Percentiles rank a stretch among this genome's conserved stretches.
phyloP scores from a whole-genome alignment of 1,140 invertebrate species.

The Polypedilum pembai region DNA sequence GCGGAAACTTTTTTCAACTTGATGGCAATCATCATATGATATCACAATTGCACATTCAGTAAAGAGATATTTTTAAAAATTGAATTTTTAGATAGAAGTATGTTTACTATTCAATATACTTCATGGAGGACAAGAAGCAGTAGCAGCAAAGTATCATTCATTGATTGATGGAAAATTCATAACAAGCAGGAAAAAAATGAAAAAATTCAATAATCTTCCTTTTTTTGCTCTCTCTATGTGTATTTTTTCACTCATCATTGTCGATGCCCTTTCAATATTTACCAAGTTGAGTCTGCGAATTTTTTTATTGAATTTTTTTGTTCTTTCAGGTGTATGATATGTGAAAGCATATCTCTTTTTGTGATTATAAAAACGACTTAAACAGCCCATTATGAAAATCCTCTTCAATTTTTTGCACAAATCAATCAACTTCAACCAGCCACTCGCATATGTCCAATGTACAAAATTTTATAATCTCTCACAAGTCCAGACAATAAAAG shows the following conservation, averaged over 20 bases:
- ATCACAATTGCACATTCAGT: constrained; percentile 5
- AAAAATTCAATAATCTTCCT: constrained; percentile 2
- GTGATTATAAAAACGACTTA: no score
- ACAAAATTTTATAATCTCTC: no score
- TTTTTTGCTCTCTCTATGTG: not conserved
- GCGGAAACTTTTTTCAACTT: not conserved
- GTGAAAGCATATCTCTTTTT: no score
- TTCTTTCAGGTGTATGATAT: not conserved
- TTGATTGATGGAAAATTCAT: constrained; percentile 18
- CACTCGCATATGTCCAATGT: no score
- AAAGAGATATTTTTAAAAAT: not conserved
- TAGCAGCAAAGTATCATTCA: not conserved
- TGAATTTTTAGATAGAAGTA: not conserved
- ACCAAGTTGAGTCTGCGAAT: not conserved
- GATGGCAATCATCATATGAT: not conserved
- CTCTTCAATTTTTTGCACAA: no score
- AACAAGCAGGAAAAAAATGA: not conserved
- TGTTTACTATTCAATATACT: constrained; percentile 7
- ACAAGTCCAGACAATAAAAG: no score
- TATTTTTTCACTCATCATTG: not conserved
- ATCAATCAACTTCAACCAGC: no score
- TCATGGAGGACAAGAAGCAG: not conserved
- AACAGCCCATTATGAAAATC: no score
- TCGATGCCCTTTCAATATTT: constrained; percentile 17
- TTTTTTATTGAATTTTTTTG: constrained; percentile 13